Base-by-base conservation (phyloP, 2,888 invertebrate genomes). In the Diachrysia chrysitis region DNA sequence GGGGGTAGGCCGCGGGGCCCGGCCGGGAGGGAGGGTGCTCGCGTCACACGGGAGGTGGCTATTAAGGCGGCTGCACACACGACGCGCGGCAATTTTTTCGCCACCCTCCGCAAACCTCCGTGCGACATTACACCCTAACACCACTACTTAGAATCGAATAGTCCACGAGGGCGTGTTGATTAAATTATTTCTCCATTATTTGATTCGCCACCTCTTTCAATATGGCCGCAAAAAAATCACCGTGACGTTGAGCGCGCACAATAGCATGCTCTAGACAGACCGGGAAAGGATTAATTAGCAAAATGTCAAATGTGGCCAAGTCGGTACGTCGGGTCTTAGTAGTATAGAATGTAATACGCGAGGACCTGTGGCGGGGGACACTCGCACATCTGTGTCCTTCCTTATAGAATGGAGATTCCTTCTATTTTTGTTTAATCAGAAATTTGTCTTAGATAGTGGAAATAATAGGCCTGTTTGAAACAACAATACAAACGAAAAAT, bases 171-270 rank as follows among this genome's bases (percentile, higher is more conserved):
- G 73, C 72, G 67, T 76, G 84, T 82, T 92, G 90, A 94, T 95
- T 94, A 91, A 93, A 94, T 95, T 93, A 94, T 93, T 93, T 94
- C 91, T 86, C 91, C 92, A 93, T 94, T 93, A 94, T 94, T 93
- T 91, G 92, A 94, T 93, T 94, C 93, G 87, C 93, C 93, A 94
- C 94, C 94, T 93, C 89, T 93, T 93, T 91, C 94, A 95, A 94
- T 89, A 95, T 95, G 95, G 95, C 95, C 91, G 89, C 90, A 87
- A 88, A 89, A 87, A 88, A 89, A 84, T 83, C 73, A 73, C 17
- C 79, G 81, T 63, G 71, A 68, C 79, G 73, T 75, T 82, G 70
- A 79, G 80, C 82, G 71, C 32, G 46, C 56, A 73, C 74, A 73
- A 75, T 63, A 73, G 69, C 76, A 67, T 58, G 69, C 66, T 72